Conservation (phyloP, 1,140 invertebrate genomes). For the Myzus persicae region DNA sequence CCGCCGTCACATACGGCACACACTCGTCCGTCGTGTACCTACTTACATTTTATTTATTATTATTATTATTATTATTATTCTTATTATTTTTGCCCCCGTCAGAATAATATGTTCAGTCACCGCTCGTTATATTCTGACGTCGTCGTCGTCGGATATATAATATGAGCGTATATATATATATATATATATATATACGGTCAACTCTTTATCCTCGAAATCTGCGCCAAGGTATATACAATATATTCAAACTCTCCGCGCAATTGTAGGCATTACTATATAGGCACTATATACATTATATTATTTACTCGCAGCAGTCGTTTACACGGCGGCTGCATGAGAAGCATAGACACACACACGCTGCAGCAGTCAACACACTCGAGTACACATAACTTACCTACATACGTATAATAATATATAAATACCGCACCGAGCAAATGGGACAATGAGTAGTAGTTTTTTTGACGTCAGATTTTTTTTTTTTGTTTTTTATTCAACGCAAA, state of each 20-base stretch:
- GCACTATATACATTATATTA: background rate
- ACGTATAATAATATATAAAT: background rate
- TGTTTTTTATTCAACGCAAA: background rate
- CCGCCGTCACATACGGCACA: background rate
- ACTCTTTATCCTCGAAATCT: conserved; percentile 8
- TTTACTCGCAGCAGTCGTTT: background rate
- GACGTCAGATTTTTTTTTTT: background rate
- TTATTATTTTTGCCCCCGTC: background rate
- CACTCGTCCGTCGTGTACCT: background rate
- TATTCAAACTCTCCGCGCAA: background rate
- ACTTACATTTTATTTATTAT: background rate
- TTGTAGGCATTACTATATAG: background rate
- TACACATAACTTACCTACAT: background rate
- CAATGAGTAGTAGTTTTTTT: background rate
- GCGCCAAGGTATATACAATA: background rate
- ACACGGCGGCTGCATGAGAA: background rate
- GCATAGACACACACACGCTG: background rate
- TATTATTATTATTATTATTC: background rate
- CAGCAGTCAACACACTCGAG: background rate
- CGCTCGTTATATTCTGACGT: conserved; percentile 2
- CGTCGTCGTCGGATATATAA: too few species aligned
- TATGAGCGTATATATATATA: too few species aligned
- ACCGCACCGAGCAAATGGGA: background rate
- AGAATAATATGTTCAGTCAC: background rate
- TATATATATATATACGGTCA: too few species aligned